Evolutionary conservation across 1,140 invertebrate species (phyloP).

Genomic region (Stegodyphus dumicola): DNA sequence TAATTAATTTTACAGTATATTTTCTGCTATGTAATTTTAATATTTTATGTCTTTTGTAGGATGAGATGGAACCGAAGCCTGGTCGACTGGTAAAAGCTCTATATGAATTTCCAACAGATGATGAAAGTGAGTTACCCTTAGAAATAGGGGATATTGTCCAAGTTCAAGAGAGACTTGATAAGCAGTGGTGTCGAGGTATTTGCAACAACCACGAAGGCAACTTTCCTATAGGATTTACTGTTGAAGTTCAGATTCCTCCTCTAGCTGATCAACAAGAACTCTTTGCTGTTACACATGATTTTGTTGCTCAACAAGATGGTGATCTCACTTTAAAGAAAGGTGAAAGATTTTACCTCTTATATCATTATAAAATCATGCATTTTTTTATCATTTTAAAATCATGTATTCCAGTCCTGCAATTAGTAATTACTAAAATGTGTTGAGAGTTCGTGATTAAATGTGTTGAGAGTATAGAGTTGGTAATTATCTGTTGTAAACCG

Average conservation of each 20-base stretch:
- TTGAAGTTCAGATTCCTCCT: slow-evolving; percentile 52
- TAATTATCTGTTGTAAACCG: too few relatives aligned
- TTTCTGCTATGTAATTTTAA: not conserved
- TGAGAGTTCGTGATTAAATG: too few relatives aligned
- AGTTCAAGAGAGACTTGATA: slow-evolving; percentile 58
- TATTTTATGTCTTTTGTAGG: not conserved
- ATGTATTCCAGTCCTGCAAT: too few relatives aligned
- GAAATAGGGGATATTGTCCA: slow-evolving; percentile 59
- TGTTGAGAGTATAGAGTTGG: too few relatives aligned
- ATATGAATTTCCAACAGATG: slow-evolving; percentile 61
- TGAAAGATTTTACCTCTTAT: not conserved
- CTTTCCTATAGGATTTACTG: slow-evolving; percentile 59
- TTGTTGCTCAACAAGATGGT: slow-evolving; percentile 60
- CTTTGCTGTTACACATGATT: slow-evolving; percentile 61
- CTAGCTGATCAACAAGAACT: slow-evolving; percentile 19
- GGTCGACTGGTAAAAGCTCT: slow-evolving; percentile 53
- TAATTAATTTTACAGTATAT: not conserved
- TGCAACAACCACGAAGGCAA: slow-evolving; percentile 46
- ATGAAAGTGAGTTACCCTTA: slow-evolving; percentile 57
- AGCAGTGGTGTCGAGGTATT: slow-evolving; percentile 62
- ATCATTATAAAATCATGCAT: too few relatives aligned
- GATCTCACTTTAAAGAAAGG: slow-evolving; percentile 62
- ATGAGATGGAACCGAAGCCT: slow-evolving; percentile 31
- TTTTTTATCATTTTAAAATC: too few relatives aligned
- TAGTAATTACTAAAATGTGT: too few relatives aligned